A percentile compares a stretch with the other conserved stretches of the same genome.
phyloP scores from a whole-genome alignment of 2,113 vertebrate species.

The Oostethus manadensis region DNA sequence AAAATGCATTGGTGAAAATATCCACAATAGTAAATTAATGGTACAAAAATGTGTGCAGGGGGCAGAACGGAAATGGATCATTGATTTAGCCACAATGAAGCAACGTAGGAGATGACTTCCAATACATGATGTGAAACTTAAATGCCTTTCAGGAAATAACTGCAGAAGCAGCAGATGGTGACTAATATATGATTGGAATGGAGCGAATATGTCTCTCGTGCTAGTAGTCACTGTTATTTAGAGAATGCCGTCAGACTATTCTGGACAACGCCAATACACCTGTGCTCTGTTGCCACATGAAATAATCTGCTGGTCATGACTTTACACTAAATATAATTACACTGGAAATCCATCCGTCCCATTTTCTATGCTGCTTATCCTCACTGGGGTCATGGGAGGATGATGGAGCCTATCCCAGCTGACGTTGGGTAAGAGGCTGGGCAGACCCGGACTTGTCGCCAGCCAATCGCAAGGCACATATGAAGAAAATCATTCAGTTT shows the following conservation, averaged over 20 bases:
- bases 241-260: not conserved
- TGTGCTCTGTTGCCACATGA: too few relatives aligned
- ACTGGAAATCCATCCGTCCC: too few relatives aligned
- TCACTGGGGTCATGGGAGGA: too few relatives aligned
- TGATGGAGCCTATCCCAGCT: too few relatives aligned
- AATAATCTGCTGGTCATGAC: too few relatives aligned
- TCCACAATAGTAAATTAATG: not conserved
- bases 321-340: too few relatives aligned
- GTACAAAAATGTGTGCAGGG: not conserved
- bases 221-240: slow-evolving; percentile 15
- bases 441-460: too few relatives aligned
- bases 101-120: slow-evolving; percentile 25
- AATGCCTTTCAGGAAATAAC: slow-evolving; percentile 31
- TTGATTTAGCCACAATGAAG: slow-evolving; percentile 4
- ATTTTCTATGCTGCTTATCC: too few relatives aligned
- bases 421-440: too few relatives aligned
- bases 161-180: slow-evolving; percentile 14
- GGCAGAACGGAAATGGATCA: not conserved
- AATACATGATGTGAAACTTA: slow-evolving; percentile 26
- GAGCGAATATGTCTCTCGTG: slow-evolving; percentile 19
- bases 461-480: too few relatives aligned
- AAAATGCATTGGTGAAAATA: not conserved
- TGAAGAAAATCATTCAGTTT: too few relatives aligned
- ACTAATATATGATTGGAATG: slow-evolving; percentile 6
- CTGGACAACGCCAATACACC: too few relatives aligned